phyloP scores from a whole-genome alignment of 2,113 vertebrate species.

The Balaeniceps rex region DNA sequence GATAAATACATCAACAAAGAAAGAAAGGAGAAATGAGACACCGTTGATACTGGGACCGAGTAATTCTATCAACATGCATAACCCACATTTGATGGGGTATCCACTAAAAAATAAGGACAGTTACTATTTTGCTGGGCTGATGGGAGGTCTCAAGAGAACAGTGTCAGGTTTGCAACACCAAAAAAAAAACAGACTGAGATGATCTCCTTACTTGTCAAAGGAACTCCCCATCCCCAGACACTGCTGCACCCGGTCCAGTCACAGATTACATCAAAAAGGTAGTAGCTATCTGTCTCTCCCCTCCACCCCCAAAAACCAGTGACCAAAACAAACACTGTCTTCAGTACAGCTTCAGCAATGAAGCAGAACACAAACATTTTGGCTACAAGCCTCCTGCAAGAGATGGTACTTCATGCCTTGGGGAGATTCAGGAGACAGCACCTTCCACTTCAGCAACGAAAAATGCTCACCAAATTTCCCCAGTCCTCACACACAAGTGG shows the following conservation, averaged over 20 bases:
- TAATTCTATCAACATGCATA: not conserved
- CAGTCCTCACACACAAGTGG: not conserved
- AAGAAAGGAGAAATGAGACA: not conserved
- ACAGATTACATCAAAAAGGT: not conserved
- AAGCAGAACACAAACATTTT: not conserved
- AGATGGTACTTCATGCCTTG: not conserved
- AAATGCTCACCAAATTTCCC: not conserved
- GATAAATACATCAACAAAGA: not conserved
- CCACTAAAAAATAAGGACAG: not conserved
- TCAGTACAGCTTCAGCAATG: not conserved
- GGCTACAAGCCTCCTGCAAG: not conserved
- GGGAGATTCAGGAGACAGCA: not conserved
- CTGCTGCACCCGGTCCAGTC: not conserved
- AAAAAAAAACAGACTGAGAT: not conserved
- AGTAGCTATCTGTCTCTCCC: not conserved
- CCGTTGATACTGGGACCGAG: not conserved
- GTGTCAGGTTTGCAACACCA: not conserved
- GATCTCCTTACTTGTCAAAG: not conserved
- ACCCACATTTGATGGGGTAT: not conserved
- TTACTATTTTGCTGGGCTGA: not conserved
- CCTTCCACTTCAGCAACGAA: not conserved
- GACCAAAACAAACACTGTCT: not conserved
- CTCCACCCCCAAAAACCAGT: not conserved
- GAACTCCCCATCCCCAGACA: not conserved
- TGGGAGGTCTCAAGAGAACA: not conserved